Conservation (phyloP, 2,888 invertebrate species). For the Listrodromus nycthemerus region DNA sequence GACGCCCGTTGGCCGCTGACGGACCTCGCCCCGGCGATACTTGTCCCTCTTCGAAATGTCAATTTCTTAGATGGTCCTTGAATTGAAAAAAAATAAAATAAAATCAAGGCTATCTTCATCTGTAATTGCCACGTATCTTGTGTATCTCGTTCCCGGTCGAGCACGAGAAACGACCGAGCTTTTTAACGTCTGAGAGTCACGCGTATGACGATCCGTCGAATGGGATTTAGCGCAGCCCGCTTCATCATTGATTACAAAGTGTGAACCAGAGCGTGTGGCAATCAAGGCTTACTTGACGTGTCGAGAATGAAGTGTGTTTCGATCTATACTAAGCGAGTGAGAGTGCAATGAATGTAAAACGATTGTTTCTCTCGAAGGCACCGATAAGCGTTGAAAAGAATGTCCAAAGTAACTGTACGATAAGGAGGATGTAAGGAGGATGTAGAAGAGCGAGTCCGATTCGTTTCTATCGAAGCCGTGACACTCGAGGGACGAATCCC, state of each 20-base stretch:
- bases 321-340: background rate
- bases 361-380: background rate
- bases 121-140: constrained; percentile 75
- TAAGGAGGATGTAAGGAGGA: constrained; percentile 13
- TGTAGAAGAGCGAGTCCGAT: background rate
- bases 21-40: constrained; percentile 66
- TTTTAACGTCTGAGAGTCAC: constrained; percentile 22
- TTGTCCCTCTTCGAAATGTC: constrained; percentile 80
- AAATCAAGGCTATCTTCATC: constrained; percentile 66
- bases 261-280: constrained; percentile 3
- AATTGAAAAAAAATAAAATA: constrained; percentile 50
- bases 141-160: constrained; percentile 32
- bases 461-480: background rate
- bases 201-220: constrained; percentile 1
- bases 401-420: background rate
- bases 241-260: background rate
- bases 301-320: background rate
- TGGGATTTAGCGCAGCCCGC: constrained; percentile 8
- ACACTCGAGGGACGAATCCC: background rate
- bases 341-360: background rate
- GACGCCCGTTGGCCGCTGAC: constrained; percentile 61
- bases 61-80: constrained; percentile 79
- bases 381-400: background rate
- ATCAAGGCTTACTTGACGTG: background rate
- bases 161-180: constrained; percentile 13